Base-by-base conservation (phyloP, 2,888 invertebrate genomes). In the Sphaerophoria taeniata region DNA sequence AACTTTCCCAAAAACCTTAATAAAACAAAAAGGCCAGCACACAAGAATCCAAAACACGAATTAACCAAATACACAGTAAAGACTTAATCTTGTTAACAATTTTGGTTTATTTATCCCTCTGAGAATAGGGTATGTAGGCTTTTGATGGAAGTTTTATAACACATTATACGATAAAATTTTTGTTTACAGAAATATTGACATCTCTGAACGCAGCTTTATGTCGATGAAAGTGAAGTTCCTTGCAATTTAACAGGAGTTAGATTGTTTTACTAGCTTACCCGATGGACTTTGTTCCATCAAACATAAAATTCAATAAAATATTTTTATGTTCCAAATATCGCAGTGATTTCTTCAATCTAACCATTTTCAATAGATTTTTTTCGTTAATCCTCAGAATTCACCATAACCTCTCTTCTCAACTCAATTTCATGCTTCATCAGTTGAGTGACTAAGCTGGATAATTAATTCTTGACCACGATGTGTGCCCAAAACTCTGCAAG, bases 381-480 rank as follows among this genome's bases (percentile, higher is more conserved):
- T 43, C 12, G 9, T 43, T 43, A 3, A 9, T n/a, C n/a, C n/a
- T 43, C 3, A 9, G 12, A 43, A 43, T 43, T 11, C 2, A 39
- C 39, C 31, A 6, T 7, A 65, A 63, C 45, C 16, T 34, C 16
- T 56, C 7, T 33, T 11, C n/a, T 39, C 51, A 53, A 36, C 51
- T 63, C 51, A 24, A 24, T 16, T 43, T 31, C 6, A 73, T 72
- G 72, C 76, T 69, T 73, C 73, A 61, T 43, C 43, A 36, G 36
- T 51, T 70, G 53, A 76, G 55, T 77, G 63, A 63, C 16, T 31
- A 2, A 6, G 3, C 63, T 55, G 77, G 69, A 73, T 76, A 81
- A 69, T 72, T 80, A 81, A 81, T 69, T 85, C 81, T 85, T 81
- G 81, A 81, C 81, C 85, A 85, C 81, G 77, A 81, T 85, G 6